Percentiles rank a stretch among this genome's conserved stretches.
phyloP scores from a whole-genome alignment of 2,113 vertebrate species.

The Pomatorhinus ruficollis region DNA sequence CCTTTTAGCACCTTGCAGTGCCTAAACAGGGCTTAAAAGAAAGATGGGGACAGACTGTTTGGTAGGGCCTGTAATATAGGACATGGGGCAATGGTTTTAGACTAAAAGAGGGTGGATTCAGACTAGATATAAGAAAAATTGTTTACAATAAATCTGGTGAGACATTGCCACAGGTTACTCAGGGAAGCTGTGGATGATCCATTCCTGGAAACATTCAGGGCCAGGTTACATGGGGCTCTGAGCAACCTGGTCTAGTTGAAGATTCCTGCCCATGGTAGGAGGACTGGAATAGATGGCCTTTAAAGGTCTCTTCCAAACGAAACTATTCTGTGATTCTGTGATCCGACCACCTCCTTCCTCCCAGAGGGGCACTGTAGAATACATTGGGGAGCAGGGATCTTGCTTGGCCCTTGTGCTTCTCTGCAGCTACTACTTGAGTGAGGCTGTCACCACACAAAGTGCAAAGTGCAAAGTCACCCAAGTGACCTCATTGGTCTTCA shows the following conservation, averaged over 20 bases:
- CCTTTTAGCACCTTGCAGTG: background rate
- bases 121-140: background rate
- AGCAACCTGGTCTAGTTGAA: background rate
- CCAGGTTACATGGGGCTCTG: background rate
- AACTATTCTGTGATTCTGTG: background rate
- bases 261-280: background rate
- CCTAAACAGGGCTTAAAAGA: background rate
- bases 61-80: background rate
- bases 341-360: background rate
- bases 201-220: background rate
- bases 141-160: background rate
- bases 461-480: background rate
- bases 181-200: background rate
- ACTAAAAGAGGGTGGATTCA: background rate
- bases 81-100: background rate
- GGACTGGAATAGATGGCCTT: background rate
- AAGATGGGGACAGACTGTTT: background rate
- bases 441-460: rapidly evolving
- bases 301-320: background rate
- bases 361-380: background rate
- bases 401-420: background rate
- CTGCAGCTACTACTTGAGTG: background rate
- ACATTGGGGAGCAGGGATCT: background rate
- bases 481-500: background rate
- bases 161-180: background rate